phyloP scores from a whole-genome alignment of 1,140 invertebrate genomes.

The Papilio helenus region DNA sequence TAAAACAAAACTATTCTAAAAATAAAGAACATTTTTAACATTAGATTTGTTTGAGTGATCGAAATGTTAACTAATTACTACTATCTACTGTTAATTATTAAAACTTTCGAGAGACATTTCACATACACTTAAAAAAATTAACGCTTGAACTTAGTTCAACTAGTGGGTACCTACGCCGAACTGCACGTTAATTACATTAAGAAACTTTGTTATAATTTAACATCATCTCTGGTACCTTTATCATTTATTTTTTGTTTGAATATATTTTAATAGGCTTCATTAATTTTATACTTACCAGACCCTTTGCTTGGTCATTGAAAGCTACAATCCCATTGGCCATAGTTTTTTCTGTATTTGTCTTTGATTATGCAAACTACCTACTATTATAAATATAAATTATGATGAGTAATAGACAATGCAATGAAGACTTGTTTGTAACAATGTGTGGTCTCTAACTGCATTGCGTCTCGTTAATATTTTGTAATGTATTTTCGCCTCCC shows the following conservation, averaged over 20 bases:
- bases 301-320: no score
- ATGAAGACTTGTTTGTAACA: neutral
- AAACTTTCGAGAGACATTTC: neutral
- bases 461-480: constrained; percentile 28
- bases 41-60: neutral
- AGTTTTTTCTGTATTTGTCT: neutral
- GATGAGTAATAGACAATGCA: neutral
- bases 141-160: neutral
- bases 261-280: no score
- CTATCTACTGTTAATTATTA: neutral
- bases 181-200: neutral
- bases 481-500: constrained; percentile 32
- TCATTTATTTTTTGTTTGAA: no score
- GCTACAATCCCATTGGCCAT: no score
- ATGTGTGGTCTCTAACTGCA: constrained; percentile 22
- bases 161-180: neutral
- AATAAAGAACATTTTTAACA: neutral
- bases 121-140: neutral
- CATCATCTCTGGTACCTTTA: no score
- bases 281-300: no score
- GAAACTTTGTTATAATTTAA: no score
- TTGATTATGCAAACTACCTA: neutral
- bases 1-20: neutral
- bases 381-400: neutral
- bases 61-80: neutral